These are phyloP conservation scores for Gallirallus australis DNA, from an alignment of 2,797 vertebrate species.

Conservation along the genomic window DNA sequence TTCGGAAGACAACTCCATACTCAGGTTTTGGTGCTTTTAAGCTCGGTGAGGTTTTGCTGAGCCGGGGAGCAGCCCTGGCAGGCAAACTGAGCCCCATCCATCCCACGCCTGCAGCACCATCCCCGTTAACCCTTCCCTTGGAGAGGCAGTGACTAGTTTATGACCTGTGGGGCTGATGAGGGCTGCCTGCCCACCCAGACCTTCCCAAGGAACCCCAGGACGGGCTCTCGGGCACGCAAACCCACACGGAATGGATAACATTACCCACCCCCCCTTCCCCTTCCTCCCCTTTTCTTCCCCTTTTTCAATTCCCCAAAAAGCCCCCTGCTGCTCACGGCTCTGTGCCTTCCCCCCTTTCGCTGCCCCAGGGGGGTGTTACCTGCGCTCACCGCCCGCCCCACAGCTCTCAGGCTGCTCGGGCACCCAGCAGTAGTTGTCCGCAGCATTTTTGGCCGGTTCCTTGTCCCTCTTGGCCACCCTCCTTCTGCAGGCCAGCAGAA, in stretches of 20 bases:
- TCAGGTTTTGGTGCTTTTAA: not conserved
- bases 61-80: not conserved
- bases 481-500: slow-evolving; percentile 51
- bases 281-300: no score
- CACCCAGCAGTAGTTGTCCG: slow-evolving; percentile 77
- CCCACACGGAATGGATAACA: fast-evolving
- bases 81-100: not conserved
- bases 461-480: slow-evolving; percentile 52
- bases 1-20: not conserved
- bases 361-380: slow-evolving; percentile 16
- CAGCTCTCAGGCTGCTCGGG: slow-evolving; percentile 56
- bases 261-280: fast-evolving
- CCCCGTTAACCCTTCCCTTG: not conserved
- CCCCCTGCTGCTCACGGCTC: not conserved
- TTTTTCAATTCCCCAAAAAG: not conserved
- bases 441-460: slow-evolving; percentile 27
- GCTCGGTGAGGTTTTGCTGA: not conserved
- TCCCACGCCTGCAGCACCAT: fast-evolving
- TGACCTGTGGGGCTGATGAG: fast-evolving
- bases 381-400: slow-evolving; percentile 60
- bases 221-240: not conserved
- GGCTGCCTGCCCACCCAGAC: not conserved
- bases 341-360: not conserved
- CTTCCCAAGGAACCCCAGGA: not conserved
- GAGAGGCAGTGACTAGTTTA: not conserved